Evolutionary conservation across 2,888 invertebrate species (phyloP).

Genomic region (Aphidius colemani): DNA sequence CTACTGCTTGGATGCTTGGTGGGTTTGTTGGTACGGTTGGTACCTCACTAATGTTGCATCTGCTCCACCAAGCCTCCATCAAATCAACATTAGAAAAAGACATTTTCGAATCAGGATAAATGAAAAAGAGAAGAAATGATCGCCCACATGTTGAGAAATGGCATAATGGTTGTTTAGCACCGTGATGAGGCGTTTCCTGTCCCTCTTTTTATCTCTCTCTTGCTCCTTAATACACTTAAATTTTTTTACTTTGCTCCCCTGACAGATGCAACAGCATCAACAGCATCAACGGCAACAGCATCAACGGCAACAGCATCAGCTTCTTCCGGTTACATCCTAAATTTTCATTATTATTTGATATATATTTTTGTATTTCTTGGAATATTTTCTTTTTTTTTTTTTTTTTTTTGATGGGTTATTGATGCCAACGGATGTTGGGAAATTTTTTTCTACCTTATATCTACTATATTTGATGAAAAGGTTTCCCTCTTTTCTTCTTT

Average conservation of each 20-base stretch:
- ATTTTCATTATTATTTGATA: too few species aligned
- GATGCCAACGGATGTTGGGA: too few species aligned
- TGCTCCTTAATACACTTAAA: conserved; percentile 12
- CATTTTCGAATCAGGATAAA: conserved; percentile 2
- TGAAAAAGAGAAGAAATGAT: conserved; percentile 2
- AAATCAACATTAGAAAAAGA: not conserved
- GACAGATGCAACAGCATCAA: too few species aligned
- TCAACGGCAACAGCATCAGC: too few species aligned
- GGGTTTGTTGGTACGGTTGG: too few species aligned
- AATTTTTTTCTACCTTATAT: too few species aligned
- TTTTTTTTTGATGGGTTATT: conserved; percentile 3
- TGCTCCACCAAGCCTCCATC: too few species aligned
- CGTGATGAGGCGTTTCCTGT: conserved; percentile 54
- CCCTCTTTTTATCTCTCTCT: conserved; percentile 39
- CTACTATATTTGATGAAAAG: too few species aligned
- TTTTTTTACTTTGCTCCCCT: too few species aligned
- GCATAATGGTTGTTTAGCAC: conserved; percentile 34
- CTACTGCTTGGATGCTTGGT: conserved; percentile 18
- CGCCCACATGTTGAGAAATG: conserved; percentile 10
- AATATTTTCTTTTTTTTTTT: conserved; percentile 11
- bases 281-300: too few species aligned
- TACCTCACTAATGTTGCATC: conserved; percentile 25
- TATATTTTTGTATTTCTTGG: not conserved
- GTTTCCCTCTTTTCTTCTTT: too few species aligned
- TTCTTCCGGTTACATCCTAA: too few species aligned